phyloP scores from a whole-genome alignment of 92 coral and sea anemone species.

The Scolanthus callimorphus region DNA sequence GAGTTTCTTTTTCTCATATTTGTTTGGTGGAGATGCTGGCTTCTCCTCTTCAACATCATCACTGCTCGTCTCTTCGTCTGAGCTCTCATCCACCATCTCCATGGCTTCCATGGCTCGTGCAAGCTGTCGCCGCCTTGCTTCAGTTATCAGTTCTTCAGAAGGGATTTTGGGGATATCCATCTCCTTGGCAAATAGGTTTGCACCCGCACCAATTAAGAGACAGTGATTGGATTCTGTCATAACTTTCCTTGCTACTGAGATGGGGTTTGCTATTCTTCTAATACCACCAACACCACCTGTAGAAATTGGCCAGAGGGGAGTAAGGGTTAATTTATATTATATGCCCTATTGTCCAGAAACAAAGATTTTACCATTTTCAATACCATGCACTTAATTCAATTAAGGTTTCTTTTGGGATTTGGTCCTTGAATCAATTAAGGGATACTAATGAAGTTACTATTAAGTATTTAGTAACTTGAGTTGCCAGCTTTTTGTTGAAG shows the following conservation, averaged over 20 bases:
- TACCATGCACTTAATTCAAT: too few relatives aligned
- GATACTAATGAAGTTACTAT: too few relatives aligned
- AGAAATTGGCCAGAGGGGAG: too few relatives aligned
- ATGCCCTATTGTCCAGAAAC: too few relatives aligned
- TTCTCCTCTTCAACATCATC: slow-evolving; percentile 1
- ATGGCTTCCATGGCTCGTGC: slow-evolving; percentile 26
- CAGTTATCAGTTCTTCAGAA: slow-evolving; percentile 19
- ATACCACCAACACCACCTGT: slow-evolving; percentile 44
- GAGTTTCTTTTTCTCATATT: slow-evolving; percentile 6
- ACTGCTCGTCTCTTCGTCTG: slow-evolving; percentile 19
- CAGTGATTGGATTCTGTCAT: slow-evolving; percentile 30
- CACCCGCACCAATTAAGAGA: slow-evolving; percentile 24
- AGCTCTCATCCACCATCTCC: slow-evolving; percentile 24
- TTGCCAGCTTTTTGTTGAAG: too few relatives aligned
- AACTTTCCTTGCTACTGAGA: slow-evolving; percentile 28
- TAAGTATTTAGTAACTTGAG: too few relatives aligned
- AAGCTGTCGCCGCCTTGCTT: slow-evolving; percentile 20
- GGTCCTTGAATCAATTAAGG: too few relatives aligned
- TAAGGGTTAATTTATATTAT: too few relatives aligned
- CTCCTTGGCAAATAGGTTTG: slow-evolving; percentile 25
- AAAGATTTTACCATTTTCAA: too few relatives aligned
- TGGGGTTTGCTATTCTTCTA: slow-evolving; percentile 17
- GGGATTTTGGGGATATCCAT: slow-evolving; percentile 7
- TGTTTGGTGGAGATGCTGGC: background rate
- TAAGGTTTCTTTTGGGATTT: too few relatives aligned